Evolutionary conservation across 2,888 invertebrate species (phyloP), one percentile per base, ranked within the genome.

Genomic region (Oligia fasciuncula): DNA sequence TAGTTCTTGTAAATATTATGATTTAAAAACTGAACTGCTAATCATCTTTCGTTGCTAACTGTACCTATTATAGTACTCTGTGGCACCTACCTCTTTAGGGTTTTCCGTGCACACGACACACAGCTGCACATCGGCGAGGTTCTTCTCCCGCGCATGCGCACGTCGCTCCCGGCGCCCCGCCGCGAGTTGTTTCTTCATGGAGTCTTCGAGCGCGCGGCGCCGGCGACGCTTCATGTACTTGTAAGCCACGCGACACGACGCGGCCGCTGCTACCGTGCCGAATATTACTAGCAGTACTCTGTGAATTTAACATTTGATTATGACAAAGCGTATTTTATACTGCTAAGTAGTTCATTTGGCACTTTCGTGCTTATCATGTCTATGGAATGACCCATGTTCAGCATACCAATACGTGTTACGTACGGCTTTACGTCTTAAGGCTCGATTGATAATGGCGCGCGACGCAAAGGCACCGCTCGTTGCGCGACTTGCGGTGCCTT

Each of bases 41-140:
- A 69, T 49, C 19, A 13, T 13, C 11, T 70, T 35, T 51, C 14
- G 51, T 54, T 54, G 8, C 9, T 62, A 29, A 62, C 14, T 51
- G 69, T 51, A 23, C 35, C 35, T 68, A 5, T 5, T 68, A 11
- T 11, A 68, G 46, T 23, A 35, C 11, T 19, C 5, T 2, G 57
- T 54, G 14, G 8, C 46, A 13, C 60, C 4, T 90, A 98, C 98
- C 96, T 99, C 99, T 90, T 98, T 98, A 1, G 98, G 98, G 96
- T 98, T 98, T 79, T 97, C 97, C 62, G 98, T 97, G 94, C 99
- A 99, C n/a, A 99, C 98, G 43, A 99, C 98, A 92, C 99, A 99
- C 17, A 98, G 94, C 90, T 98, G 98, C 93, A 97, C 97, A 51
- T 97, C 98, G 83, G 96, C 93, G 40, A 98, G 95, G 92, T 98